These are phyloP conservation scores for Daubentonia madagascariensis DNA, from an alignment of 2,113 vertebrate species.

Conservation along the genomic window DNA sequence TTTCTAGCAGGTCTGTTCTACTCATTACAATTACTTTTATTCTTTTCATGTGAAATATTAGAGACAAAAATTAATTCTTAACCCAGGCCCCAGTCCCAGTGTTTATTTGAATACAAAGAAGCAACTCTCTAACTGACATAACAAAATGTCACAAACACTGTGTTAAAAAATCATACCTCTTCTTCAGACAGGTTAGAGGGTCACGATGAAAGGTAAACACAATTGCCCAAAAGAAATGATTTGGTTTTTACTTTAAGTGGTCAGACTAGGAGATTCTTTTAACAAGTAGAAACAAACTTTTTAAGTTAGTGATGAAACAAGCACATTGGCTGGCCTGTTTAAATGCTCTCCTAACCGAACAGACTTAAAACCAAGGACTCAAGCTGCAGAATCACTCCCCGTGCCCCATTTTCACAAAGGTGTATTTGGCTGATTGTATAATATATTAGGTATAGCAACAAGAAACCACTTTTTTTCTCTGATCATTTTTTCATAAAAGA, in stretches of 20 bases:
- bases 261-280: neutral
- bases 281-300: neutral
- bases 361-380: neutral
- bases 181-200: neutral
- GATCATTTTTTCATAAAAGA: neutral
- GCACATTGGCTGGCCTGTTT: neutral
- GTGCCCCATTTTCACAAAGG: neutral
- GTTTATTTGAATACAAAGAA: conserved; percentile 9
- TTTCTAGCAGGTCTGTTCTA: conserved; percentile 1
- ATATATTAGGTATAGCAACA: neutral
- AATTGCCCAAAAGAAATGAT: neutral
- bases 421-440: neutral
- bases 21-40: neutral
- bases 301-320: neutral
- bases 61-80: conserved; percentile 27
- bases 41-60: conserved; percentile 9
- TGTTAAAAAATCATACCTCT: neutral
- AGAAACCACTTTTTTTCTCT: neutral
- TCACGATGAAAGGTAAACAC: neutral
- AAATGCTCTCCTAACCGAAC: neutral
- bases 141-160: neutral
- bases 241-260: neutral
- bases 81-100: neutral
- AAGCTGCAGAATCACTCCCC: neutral
- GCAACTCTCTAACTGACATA: neutral